Evolutionary conservation across 2,797 vertebrate genomes (phyloP).

Genomic region (Hybognathus amarus): DNA sequence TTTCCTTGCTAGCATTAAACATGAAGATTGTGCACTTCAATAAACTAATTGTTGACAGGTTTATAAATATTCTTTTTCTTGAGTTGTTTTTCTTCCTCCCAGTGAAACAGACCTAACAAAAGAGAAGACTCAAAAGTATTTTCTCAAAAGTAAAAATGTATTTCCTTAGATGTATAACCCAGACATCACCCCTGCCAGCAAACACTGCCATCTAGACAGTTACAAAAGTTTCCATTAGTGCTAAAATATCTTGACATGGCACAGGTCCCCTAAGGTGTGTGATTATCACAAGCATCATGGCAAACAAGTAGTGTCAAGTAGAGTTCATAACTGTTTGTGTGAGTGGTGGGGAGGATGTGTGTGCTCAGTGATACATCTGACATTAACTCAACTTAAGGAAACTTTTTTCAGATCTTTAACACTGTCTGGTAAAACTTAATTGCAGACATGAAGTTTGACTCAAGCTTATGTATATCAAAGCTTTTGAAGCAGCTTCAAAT

Average conservation of each 20-base stretch:
- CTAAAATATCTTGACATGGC: conserved; percentile 15
- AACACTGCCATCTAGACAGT: conserved; percentile 25
- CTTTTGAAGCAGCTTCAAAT: background rate
- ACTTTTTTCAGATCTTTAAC: conserved; percentile 15
- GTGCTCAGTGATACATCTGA: background rate
- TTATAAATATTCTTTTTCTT: background rate
- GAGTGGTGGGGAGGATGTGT: conserved; percentile 5
- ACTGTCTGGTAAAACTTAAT: conserved; percentile 6
- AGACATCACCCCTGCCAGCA: conserved; percentile 21
- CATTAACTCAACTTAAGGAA: conserved; percentile 1
- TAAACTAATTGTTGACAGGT: background rate
- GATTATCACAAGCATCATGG: conserved; percentile 39
- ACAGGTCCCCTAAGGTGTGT: conserved; percentile 17
- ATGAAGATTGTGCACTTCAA: background rate
- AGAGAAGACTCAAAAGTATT: background rate
- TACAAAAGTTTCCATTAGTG: conserved; percentile 6
- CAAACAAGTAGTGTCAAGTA: conserved; percentile 37
- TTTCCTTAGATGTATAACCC: conserved; percentile 29
- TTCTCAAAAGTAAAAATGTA: background rate
- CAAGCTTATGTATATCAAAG: conserved; percentile 5
- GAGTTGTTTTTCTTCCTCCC: background rate
- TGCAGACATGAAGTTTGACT: conserved; percentile 22
- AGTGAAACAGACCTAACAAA: background rate
- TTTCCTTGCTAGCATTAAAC: background rate
- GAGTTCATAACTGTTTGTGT: conserved; percentile 28